Evolutionary conservation across 2,113 vertebrate genomes (phyloP).

Genomic region (Mixornis gularis): DNA sequence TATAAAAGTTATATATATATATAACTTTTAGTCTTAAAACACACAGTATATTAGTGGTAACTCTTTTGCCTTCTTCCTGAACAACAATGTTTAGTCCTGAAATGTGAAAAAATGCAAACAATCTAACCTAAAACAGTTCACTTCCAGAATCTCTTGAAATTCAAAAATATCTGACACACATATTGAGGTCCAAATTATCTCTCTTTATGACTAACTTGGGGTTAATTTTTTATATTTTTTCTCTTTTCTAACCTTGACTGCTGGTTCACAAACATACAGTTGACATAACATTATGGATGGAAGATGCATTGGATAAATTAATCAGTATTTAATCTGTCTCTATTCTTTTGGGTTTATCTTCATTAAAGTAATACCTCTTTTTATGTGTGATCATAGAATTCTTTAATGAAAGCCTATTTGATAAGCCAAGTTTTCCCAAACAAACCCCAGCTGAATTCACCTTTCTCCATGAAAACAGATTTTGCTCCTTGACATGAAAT

Average conservation of each 20-base stretch:
- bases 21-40: neutral
- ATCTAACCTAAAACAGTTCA: neutral
- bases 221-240: neutral
- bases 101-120: neutral
- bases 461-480: neutral
- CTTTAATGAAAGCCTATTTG: neutral
- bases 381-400: neutral
- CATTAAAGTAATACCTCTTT: neutral
- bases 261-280: neutral
- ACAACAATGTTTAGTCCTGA: neutral
- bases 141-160: neutral
- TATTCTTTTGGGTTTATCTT: neutral
- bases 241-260: neutral
- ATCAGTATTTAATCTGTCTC: neutral
- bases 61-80: neutral
- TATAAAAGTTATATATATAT: neutral
- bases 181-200: neutral
- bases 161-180: neutral
- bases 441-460: neutral
- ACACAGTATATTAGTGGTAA: neutral
- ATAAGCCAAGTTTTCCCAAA: neutral
- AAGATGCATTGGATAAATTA: neutral
- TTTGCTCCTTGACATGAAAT: slow-evolving; percentile 10
- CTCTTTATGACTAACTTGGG: neutral
- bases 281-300: neutral